phyloP scores from a whole-genome alignment of 2,797 vertebrate genomes.

The Poecile montanus region DNA sequence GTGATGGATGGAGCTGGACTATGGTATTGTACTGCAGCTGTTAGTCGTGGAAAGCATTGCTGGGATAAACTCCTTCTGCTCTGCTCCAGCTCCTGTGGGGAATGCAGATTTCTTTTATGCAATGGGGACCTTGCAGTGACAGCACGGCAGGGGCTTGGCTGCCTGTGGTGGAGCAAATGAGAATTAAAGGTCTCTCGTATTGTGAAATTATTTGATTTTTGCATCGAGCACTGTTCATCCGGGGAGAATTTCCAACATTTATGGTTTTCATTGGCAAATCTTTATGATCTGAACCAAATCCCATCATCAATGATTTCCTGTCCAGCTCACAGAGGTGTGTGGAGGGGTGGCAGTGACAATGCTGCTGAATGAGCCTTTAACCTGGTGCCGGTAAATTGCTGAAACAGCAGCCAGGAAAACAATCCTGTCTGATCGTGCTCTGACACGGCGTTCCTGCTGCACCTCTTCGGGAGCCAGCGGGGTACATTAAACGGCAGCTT shows the following conservation, averaged over 20 bases:
- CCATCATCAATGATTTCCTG: not conserved
- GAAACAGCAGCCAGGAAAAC: constrained; percentile 16
- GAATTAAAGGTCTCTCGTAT: not conserved
- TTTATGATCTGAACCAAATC: not conserved
- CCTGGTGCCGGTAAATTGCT: not conserved
- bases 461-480: not conserved
- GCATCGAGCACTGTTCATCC: not conserved
- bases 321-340: not conserved
- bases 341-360: not conserved
- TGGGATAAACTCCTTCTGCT: rapidly evolving
- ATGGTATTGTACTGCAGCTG: not conserved
- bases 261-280: not conserved
- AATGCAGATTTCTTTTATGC: not conserved
- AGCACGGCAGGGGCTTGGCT: not conserved
- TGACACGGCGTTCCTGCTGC: not conserved
- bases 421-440: not conserved
- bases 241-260: not conserved
- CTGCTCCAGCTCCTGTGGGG: not conserved
- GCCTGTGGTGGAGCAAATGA: not conserved
- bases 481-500: not conserved
- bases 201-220: not conserved
- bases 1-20: not conserved
- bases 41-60: not conserved
- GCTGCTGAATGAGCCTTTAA: not conserved
- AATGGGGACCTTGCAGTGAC: not conserved